These are phyloP conservation scores for Apostichopus japonicus DNA, from an alignment of 35 echinoderm and acorn worm species.

Conservation along the genomic window DNA sequence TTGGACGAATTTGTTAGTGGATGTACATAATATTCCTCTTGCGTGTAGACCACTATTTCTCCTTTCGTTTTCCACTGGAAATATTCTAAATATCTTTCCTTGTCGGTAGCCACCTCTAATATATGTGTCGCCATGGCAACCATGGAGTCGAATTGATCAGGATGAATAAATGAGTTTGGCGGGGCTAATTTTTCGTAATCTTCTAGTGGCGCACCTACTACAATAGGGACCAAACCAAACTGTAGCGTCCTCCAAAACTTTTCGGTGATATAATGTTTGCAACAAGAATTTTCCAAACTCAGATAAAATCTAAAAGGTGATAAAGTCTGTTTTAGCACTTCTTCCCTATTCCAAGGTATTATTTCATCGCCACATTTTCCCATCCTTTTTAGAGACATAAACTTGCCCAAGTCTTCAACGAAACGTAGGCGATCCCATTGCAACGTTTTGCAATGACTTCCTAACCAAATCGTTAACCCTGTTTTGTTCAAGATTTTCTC, in stretches of 20 bases:
- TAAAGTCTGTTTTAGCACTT: neutral
- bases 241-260: constrained; percentile 50
- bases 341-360: constrained; percentile 20
- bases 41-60: constrained; percentile 7
- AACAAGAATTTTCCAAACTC: constrained; percentile 54
- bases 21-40: constrained; percentile 34
- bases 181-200: constrained; percentile 41
- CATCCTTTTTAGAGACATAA: neutral
- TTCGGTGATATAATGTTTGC: constrained; percentile 42
- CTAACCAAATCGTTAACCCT: neutral
- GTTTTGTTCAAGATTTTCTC: constrained; percentile 24
- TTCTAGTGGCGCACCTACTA: constrained; percentile 17
- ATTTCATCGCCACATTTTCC: constrained; percentile 24
- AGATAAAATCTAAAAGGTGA: constrained; percentile 35
- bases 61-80: constrained; percentile 52
- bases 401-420: neutral
- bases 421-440: constrained; percentile 37
- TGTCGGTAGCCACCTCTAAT: neutral
- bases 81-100: constrained; percentile 1
- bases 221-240: constrained; percentile 21
- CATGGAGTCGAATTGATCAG: constrained; percentile 38
- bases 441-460: constrained; percentile 37
- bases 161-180: constrained; percentile 53
- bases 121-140: constrained; percentile 17
- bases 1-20: constrained; percentile 33